Conservation (phyloP, 2,888 invertebrate genomes). For the Lumbricus terrestris region DNA sequence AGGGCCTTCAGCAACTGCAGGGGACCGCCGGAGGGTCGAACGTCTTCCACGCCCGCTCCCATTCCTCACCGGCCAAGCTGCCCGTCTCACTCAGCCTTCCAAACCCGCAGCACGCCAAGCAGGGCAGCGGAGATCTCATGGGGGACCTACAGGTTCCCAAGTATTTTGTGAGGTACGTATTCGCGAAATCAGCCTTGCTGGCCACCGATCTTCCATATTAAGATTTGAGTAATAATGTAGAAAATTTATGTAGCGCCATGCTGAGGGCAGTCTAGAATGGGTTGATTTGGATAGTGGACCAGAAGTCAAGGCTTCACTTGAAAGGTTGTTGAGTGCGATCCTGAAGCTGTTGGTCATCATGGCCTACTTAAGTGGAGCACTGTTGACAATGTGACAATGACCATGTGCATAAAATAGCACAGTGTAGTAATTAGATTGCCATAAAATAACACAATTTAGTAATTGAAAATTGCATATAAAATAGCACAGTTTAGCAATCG, state of each 20-base stretch:
- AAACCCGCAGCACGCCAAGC: slow-evolving; percentile 17
- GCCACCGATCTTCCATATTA: not conserved
- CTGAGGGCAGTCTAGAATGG: too few species aligned
- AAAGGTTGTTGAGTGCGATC: not conserved
- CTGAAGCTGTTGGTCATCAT: not conserved
- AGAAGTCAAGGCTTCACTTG: not conserved
- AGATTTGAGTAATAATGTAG: not conserved
- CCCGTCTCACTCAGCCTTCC: slow-evolving; percentile 30
- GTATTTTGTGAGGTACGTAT: not conserved
- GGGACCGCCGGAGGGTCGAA: slow-evolving; percentile 10
- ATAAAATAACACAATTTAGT: too few species aligned
- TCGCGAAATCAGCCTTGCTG: not conserved
- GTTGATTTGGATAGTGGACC: too few species aligned
- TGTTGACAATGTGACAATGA: not conserved
- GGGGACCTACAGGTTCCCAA: not conserved
- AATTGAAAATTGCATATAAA: too few species aligned
- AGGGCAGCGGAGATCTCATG: slow-evolving; percentile 17
- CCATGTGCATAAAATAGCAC: not conserved
- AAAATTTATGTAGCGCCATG: not conserved
- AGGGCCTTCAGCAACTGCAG: slow-evolving; percentile 10
- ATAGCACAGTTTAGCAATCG: too few species aligned
- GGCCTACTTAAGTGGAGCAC: not conserved
- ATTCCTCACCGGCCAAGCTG: slow-evolving; percentile 31
- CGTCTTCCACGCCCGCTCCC: slow-evolving; percentile 29
- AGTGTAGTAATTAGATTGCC: too few species aligned